Percentiles rank a stretch among this genome's conserved stretches.
phyloP scores from a whole-genome alignment of 1,140 invertebrate genomes.

The Ptiloglossa arizonensis region DNA sequence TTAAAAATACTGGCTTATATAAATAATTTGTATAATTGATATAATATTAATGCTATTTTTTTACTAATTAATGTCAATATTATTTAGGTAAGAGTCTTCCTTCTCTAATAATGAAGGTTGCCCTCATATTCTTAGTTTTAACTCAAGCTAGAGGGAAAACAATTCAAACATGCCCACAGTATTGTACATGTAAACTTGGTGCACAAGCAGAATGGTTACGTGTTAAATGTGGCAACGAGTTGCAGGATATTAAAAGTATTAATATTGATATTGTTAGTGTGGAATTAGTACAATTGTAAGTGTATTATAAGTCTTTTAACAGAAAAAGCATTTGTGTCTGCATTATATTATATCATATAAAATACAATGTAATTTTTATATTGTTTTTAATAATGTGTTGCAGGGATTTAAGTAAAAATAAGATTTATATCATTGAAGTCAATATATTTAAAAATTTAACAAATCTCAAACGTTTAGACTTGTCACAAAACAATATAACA shows the following conservation, averaged over 20 bases:
- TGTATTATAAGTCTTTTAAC: slow-evolving; percentile 2
- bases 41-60: too few species aligned
- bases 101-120: slow-evolving; percentile 66
- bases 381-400: slow-evolving; percentile 63
- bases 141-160: slow-evolving; percentile 64
- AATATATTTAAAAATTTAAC: slow-evolving; percentile 88
- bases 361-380: slow-evolving; percentile 12
- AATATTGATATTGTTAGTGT: slow-evolving; percentile 73
- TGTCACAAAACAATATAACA: slow-evolving; percentile 86
- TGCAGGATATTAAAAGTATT: slow-evolving; percentile 74
- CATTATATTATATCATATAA: slow-evolving; percentile 3
- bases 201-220: slow-evolving; percentile 76
- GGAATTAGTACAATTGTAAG: slow-evolving; percentile 78
- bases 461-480: slow-evolving; percentile 86
- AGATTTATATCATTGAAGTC: slow-evolving; percentile 87
- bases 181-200: slow-evolving; percentile 76
- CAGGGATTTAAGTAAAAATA: slow-evolving; percentile 90
- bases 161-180: slow-evolving; percentile 70
- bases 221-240: slow-evolving; percentile 74
- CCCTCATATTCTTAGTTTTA: slow-evolving; percentile 68
- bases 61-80: slow-evolving; percentile 15
- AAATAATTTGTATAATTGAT: background rate
- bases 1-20: background rate
- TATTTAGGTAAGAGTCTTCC: slow-evolving; percentile 37
- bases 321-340: slow-evolving; percentile 1